phyloP scores from a whole-genome alignment of 2,888 invertebrate species.

The Ferrisia virgata region DNA sequence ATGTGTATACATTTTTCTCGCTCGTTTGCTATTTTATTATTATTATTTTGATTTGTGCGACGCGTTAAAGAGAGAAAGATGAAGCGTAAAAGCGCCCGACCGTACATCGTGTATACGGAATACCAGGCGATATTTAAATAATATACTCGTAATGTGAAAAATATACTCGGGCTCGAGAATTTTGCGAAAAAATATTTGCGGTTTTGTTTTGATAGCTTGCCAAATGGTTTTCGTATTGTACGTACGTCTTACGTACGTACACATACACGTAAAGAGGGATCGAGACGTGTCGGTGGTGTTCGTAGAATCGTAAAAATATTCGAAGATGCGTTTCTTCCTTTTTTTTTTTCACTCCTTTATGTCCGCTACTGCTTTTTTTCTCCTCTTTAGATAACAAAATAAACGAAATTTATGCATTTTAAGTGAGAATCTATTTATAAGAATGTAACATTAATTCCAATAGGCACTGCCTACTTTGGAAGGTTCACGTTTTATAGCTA shows the following conservation, averaged over 20 bases:
- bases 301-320: not conserved
- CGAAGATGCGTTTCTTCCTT: not conserved
- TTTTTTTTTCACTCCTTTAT: not conserved
- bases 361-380: not conserved
- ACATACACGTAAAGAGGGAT: too few species aligned
- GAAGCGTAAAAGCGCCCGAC: not conserved
- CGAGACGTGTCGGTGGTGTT: too few species aligned
- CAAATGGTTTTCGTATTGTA: not conserved
- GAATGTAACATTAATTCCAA: too few species aligned
- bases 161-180: not conserved
- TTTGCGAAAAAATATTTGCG: not conserved
- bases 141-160: conserved; percentile 4
- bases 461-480: too few species aligned
- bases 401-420: too few species aligned
- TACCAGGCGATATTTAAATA: conserved; percentile 4
- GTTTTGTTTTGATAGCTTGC: conserved; percentile 6
- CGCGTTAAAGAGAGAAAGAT: not conserved
- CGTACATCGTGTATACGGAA: too few species aligned
- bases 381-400: not conserved
- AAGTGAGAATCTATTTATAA: too few species aligned
- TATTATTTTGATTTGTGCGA: not conserved
- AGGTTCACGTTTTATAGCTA: too few species aligned
- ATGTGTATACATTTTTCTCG: not conserved
- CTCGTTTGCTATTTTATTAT: not conserved
- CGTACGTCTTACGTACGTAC: too few species aligned